These are phyloP conservation scores for Iguana delicatissima DNA, from an alignment of 2,797 vertebrate species.

Conservation along the genomic window DNA sequence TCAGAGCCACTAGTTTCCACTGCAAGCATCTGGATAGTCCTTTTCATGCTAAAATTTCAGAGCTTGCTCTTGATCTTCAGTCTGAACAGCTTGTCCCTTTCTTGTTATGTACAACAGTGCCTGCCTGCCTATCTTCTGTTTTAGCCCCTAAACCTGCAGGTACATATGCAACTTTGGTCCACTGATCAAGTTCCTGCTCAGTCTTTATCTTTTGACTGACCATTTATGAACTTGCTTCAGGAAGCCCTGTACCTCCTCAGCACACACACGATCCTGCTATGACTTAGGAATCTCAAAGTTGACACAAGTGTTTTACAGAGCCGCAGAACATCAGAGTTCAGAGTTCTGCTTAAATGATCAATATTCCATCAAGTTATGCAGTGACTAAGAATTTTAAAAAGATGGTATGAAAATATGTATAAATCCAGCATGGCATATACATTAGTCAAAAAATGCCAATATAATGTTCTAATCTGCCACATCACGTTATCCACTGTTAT, in stretches of 20 bases:
- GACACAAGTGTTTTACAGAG: background rate
- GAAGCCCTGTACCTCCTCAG: background rate
- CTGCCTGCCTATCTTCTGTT: background rate
- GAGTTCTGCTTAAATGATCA: constrained; percentile 76
- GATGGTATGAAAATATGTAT: constrained; percentile 66
- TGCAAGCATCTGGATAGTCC: no score
- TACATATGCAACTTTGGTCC: background rate
- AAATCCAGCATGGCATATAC: constrained; percentile 68
- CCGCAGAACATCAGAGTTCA: constrained; percentile 60
- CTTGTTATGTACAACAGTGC: background rate
- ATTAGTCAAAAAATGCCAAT: constrained; percentile 61
- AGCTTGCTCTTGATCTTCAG: background rate
- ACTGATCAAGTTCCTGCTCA: background rate
- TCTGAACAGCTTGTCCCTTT: background rate
- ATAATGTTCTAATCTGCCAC: background rate
- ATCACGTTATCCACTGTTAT: constrained; percentile 9
- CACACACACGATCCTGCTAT: background rate
- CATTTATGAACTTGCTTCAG: background rate
- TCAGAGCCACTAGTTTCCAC: no score
- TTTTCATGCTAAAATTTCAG: background rate
- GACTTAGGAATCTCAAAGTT: background rate
- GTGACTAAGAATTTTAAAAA: constrained; percentile 70
- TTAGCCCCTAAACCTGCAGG: background rate
- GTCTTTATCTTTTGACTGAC: background rate
- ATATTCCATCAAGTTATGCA: constrained; percentile 69